Percentiles rank a stretch among this genome's conserved stretches.
These are phyloP conservation scores for Acromyrmex charruanus DNA, from an alignment of 1,140 invertebrate species.

Conservation along the genomic window DNA sequence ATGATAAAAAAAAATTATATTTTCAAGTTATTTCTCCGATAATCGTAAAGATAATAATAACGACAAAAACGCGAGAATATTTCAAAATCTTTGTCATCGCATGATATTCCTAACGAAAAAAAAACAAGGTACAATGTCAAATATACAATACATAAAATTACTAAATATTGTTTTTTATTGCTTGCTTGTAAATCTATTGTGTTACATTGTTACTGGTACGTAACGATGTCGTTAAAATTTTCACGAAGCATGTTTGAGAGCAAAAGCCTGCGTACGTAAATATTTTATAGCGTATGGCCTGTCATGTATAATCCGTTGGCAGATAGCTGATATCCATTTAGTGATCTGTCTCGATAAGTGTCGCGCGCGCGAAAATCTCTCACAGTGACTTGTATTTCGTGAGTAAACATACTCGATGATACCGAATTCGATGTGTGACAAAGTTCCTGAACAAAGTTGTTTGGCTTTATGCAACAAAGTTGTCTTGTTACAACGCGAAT, in stretches of 20 bases:
- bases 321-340: conserved; percentile 27
- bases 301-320: conserved; percentile 1
- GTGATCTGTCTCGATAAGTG: conserved; percentile 35
- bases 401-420: conserved; percentile 3
- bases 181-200: conserved; percentile 28
- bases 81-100: not conserved
- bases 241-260: not conserved
- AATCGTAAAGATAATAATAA: not conserved
- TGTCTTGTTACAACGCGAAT: not conserved
- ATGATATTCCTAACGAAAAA: not conserved
- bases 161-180: not conserved
- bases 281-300: conserved; percentile 5
- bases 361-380: conserved; percentile 7
- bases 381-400: not conserved
- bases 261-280: not conserved
- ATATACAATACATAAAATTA: not conserved
- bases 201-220: not conserved
- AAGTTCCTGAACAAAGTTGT: conserved; percentile 29
- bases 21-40: not conserved
- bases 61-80: not conserved
- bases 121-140: not conserved
- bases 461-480: conserved; percentile 17
- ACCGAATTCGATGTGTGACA: conserved; percentile 9
- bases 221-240: conserved; percentile 36
- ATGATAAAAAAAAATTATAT: not conserved